Base-by-base conservation (phyloP, 2,113 vertebrate genomes). In the Thunnus maccoyii region DNA sequence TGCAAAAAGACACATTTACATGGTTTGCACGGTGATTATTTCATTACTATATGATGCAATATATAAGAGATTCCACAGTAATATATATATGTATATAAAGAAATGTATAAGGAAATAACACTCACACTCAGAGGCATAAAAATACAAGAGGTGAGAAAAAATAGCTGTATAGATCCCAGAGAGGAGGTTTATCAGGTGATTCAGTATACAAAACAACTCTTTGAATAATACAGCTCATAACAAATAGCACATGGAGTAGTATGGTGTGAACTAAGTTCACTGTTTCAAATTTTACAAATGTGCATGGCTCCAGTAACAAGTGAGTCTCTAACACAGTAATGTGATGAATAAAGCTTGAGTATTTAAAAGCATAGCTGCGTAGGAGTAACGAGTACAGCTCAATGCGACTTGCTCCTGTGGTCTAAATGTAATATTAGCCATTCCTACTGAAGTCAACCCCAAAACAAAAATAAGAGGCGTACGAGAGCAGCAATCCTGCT, bases 381-480 rank as follows among this genome's bases (percentile, higher is more conserved):
- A 64, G 84, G 69, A 86, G 67, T 41, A 72, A 68, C 65, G 62
- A 76, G 63, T 2, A 57, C 65, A 67, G 77, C 73, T 80, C 72
- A 72, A 60, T 47, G 58, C 2, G 13, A 71, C 44, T 67, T 74
- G 36, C 60, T 76, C 67, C 68, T 74, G 65, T 74, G 75, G 77
- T 82, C 67, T 83, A 86, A 86, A 88, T 71, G 69, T 67, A 71
- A 83, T 80, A 86, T 88, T 83, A 91, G 63, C 84, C 85, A 80
- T 83, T 86, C 83, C 63, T 62, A 78, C 77, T 85, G 79, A 87
- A 86, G 86, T 80, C 69, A 48, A 77, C 56, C 78, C 27, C 56
- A 83, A 87, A 88, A 86, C 76, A 86, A 81, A 83, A 87, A 66
- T 57, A 72, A 20, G 71, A 86, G 74, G 79, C 2, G 17, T 22